Base-by-base conservation (phyloP, 2,113 vertebrate genomes). In the cattle (Bos taurus) region DNA sequence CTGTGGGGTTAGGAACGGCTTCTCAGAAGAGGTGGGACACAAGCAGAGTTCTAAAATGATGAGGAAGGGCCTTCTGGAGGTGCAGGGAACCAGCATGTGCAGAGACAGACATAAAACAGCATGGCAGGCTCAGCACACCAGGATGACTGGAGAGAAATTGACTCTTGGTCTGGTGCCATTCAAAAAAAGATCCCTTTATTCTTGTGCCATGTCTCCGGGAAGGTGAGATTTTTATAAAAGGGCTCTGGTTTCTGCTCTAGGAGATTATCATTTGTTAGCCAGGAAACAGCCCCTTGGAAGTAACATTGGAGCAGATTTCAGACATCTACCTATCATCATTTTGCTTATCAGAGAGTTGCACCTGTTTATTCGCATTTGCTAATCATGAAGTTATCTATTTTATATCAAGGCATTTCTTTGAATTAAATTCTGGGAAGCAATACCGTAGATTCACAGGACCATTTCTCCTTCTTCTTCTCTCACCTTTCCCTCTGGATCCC, bases 321-420 rank as follows among this genome's bases (percentile, higher is more conserved):
- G 62, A 89, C 40, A 92, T 40, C 21, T 1, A 12, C 23, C 62
- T 95, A n/a, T 67, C 56, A 40, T 84, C 81, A 62, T 54, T 93
- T 95, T 97, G 46, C 80, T 96, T 97, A 96, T 97, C 88, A 59
- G n/a, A 85, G 48, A 64, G 11, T 33, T 62, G 43, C 56, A 88
- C 80, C 95, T 96, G 52, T 83, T 80, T 67, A 16, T 95, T 96
- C 15, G 6, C 93, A 94, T 95, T 64, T 89, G 21, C 54, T 78
- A 2, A 2, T 96, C 82, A 67, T 94, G 90, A 86, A 52, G 56
- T 85, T 91, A 83, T 67, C 80, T 59, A 16, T 74, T 92, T 92
- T 77, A 95, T 96, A 57, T 96, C 43, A 95, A 46, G 28, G 21
- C 40, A 46, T 88, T 91, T 86, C 26, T 48, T 94, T 56, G 64